phyloP scores from a whole-genome alignment of 2,888 invertebrate genomes.

The Callosobruchus maculatus region DNA sequence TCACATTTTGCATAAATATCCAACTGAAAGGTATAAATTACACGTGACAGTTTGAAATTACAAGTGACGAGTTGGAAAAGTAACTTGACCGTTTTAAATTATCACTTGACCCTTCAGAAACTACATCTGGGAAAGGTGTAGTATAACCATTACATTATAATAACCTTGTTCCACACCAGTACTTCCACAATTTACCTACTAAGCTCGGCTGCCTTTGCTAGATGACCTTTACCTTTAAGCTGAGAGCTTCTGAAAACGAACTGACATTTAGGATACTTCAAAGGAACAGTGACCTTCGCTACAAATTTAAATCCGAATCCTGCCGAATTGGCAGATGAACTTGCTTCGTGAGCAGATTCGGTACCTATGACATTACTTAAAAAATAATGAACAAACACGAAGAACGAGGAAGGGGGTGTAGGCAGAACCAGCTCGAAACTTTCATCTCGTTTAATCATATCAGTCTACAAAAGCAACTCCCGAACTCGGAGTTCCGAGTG shows the following conservation, averaged over 20 bases:
- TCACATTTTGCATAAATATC: no score
- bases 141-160: no score
- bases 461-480: neutral
- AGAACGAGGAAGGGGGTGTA: neutral
- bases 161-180: no score
- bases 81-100: no score
- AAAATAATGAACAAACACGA: neutral
- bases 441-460: neutral
- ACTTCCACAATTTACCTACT: no score
- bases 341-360: neutral
- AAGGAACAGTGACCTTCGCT: neutral
- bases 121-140: no score
- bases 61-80: no score
- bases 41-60: no score
- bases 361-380: neutral
- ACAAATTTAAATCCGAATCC: neutral
- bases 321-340: neutral
- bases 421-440: neutral
- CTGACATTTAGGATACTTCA: neutral
- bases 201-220: no score
- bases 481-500: neutral
- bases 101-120: no score
- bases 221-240: no score
- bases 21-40: no score
- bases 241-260: neutral